Evolutionary conservation across 2,888 invertebrate genomes (phyloP).

Genomic region (Coelinius sp.): DNA sequence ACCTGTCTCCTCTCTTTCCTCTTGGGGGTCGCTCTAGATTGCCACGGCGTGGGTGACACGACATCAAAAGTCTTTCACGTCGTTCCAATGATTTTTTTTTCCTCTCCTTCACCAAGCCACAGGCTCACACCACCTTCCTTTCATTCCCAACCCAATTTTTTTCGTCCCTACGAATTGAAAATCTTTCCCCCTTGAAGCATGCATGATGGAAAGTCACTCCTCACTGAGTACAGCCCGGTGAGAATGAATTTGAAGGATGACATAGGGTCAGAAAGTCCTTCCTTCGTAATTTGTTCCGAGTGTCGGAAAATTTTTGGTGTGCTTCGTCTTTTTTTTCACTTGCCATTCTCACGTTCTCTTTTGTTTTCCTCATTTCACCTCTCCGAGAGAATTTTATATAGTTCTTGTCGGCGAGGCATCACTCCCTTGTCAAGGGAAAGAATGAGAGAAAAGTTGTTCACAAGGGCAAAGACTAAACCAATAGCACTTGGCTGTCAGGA

Average conservation of each 20-base stretch:
- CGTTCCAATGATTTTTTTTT: slow-evolving; percentile 53
- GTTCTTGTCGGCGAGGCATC: background rate
- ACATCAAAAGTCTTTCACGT: slow-evolving; percentile 69
- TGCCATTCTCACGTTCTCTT: background rate
- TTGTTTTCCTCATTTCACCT: slow-evolving; percentile 6
- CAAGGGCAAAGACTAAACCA: slow-evolving; percentile 5
- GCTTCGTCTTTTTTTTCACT: background rate
- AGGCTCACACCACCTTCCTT: slow-evolving; percentile 41
- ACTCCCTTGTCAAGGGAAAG: slow-evolving; percentile 13
- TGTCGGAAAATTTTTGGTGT: background rate
- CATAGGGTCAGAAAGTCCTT: slow-evolving; percentile 14
- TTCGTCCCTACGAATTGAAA: slow-evolving; percentile 53
- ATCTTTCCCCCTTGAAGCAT: slow-evolving; percentile 43
- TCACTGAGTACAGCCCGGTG: background rate
- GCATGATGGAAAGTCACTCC: slow-evolving; percentile 14
- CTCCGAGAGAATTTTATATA: background rate
- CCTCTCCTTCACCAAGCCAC: slow-evolving; percentile 6
- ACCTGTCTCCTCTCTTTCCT: slow-evolving; percentile 39
- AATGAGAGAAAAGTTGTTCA: slow-evolving; percentile 16
- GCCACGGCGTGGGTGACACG: slow-evolving; percentile 53
- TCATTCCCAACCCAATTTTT: slow-evolving; percentile 30
- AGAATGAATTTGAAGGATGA: background rate
- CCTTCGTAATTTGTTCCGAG: slow-evolving; percentile 2
- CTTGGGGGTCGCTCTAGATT: slow-evolving; percentile 61
- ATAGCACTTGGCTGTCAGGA: slow-evolving; percentile 3